Evolutionary conservation across 2,888 invertebrate species (phyloP), one percentile per base, ranked within the genome.

Genomic region (Drosophila limbata): DNA sequence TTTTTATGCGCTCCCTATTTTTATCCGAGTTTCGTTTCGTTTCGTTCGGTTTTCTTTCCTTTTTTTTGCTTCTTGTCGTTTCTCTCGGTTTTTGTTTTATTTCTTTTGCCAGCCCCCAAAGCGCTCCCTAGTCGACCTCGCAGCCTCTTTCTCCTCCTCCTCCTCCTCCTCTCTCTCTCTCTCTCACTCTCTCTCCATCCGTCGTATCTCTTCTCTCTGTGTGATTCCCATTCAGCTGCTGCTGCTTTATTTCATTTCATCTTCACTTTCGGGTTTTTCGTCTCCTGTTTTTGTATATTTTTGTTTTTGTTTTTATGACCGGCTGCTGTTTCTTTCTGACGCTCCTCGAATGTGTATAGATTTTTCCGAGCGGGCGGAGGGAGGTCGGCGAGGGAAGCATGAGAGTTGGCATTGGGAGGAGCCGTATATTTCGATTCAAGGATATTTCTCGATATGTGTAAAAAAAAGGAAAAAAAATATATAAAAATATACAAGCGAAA

Each of bases 1-100:
- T 84, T 89, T 81, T 87, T 84, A 84, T 84, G 88, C 88, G 87
- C 84, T 85, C 89, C 89, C 85, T 85, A 85, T 81, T 79, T 87
- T 79, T 79, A 74, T 84, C 50, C 74, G 72, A 73, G 69, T 80
- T 68, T 61, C 70, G 55, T 70, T 68, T 61, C 70, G 55, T 70
- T 71, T 73, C 70, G 75, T 75, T 79, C 62, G 66, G 76, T 31
- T 61, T 67, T 70, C 48, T 48, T 40, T 56, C 5, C 25, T 5
- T 53, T 56, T 39, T 45, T 47, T 50, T 51, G 31, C 15, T 39
- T 48, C 42, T 64, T 47, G 50, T 61, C 21, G 17, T 15, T 21
- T 3, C 17, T 4, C 31, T 37, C 31, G 35, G 35, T 11, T 39
- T 10, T 25, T 51, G 31, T 21, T 40, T 51, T 47, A 19, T 75